Evolutionary conservation across 2,797 vertebrate species (phyloP), one percentile per base, ranked within the genome.

Genomic region (Erethizon dorsatum): DNA sequence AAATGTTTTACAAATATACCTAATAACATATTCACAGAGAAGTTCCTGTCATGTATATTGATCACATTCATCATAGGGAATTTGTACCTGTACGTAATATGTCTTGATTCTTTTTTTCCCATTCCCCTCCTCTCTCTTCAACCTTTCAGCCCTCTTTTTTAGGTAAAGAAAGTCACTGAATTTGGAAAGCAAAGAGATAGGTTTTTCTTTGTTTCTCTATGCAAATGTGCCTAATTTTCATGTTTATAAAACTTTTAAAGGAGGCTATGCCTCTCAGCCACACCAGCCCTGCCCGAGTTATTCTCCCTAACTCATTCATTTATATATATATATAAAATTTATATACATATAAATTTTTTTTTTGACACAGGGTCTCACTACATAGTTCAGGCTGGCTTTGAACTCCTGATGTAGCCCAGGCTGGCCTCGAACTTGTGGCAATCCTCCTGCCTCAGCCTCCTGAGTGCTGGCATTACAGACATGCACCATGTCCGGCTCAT

Each of bases 211-310:
- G 37, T 54, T 75, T 75, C 28, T 84, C 83, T 78, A 87, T 91
- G 63, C 57, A 96, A 88, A 93, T 82, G 1, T 94, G 45, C n/a
- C 37, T 80, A 71, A 88, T 88, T 87, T 94, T 88, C 83, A 85
- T 65, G 69, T 83, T 83, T 57, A 88, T 24, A 71, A 96, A 90
- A 82, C 50, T 90, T 84, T 94, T 63, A 83, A 33, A 87, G 67
- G 50, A 28, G 1, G 33, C 79, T 83, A 88, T 69, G 33, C 52
- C 88, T 94, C 61, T 89, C 31, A 79, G 77, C 20, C 73, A 92
- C n/a, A 85, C 45, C 8, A 67, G 20, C 12, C 41, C 47, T 95
- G 52, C 41, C 56, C 10, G 28, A 89, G n/a, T 88, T 80, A 83
- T 59, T 47, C 78, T 61, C 24, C 31, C 20, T 59, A 97, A 78